Evolutionary conservation across 1,140 invertebrate species (phyloP), one percentile per base, ranked within the genome.

Genomic region (Nymphalis io): DNA sequence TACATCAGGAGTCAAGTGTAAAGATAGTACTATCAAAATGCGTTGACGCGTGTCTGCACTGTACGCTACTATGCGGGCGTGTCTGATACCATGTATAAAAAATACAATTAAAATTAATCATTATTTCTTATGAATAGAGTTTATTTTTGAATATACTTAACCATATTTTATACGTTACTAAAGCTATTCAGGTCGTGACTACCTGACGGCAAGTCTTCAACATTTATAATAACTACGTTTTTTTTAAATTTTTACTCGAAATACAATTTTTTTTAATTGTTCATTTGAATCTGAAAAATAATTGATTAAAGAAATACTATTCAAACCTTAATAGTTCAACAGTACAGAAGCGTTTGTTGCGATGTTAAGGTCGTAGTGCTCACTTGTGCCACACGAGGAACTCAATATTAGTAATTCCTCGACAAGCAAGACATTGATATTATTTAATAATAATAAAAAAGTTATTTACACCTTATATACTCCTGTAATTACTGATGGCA

Each of bases 1-100:
- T 60, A 83, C 71, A 76, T 81, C 80, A 77, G 79, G 74, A 87
- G 84, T 87, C 88, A 90, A 90, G 88, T 90, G 87, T 83, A 87
- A 69, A 80, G 83, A 87, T 88, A 90, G 60, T 72, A 68, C 70
- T 90, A 90, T 90, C 88, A 84, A 75, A 66, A 81, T 81, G 74
- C 85, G 77, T 44, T 84, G 82, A 76, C 81, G 87, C 87, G 83
- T 90, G 83, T 83, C 87, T 79, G 75, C 78, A 77, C 73, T 74
- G 72, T 70, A 55, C 18, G 71, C 60, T 74, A 76, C 68, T 72
- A 90, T 90, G 86, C 88, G 88, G 88, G 88, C 63, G 38, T 60
- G 42, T 44, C 53, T 76, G 77, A 77, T 75, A 76, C 40, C 16
- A 64, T n/a, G 33, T 23, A 51, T 21, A 16, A 16, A 13, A 23